These are phyloP conservation scores for Ophioninae sp. DNA, from an alignment of 2,888 invertebrate species.

Conservation along the genomic window DNA sequence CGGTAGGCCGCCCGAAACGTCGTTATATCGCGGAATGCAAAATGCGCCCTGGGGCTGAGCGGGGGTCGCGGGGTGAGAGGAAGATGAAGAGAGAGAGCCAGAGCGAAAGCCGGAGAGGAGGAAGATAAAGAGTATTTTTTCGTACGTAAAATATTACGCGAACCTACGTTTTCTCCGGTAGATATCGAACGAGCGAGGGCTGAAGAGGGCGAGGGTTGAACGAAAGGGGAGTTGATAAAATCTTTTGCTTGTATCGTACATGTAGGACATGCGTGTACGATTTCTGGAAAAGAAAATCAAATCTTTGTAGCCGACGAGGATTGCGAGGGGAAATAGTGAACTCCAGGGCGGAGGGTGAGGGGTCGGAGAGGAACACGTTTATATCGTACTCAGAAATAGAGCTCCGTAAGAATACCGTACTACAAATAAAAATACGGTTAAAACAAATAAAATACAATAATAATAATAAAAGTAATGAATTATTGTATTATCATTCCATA, in stretches of 20 bases:
- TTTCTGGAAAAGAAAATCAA: constrained; percentile 23
- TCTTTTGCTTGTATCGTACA: neutral
- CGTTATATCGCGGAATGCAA: constrained; percentile 53
- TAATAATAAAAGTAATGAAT: too few species aligned
- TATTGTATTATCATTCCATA: too few species aligned
- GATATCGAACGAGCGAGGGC: constrained; percentile 22
- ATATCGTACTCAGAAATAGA: too few species aligned
- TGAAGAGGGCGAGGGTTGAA: neutral
- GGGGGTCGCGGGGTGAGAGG: neutral
- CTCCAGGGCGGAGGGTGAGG: too few species aligned
- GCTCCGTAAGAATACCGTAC: too few species aligned
- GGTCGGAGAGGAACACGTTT: too few species aligned
- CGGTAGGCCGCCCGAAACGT: constrained; percentile 32
- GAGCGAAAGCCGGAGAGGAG: too few species aligned
- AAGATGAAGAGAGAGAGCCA: neutral
- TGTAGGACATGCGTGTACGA: neutral
- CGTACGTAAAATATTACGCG: constrained; percentile 40
- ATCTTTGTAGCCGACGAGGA: constrained; percentile 31
- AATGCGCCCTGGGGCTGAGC: constrained; percentile 46
- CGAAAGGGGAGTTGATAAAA: neutral
- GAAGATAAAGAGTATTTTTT: constrained; percentile 11
- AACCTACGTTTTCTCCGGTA: constrained; percentile 29
- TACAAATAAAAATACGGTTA: too few species aligned
- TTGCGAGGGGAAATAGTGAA: neutral
- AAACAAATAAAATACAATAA: too few species aligned